Conservation (phyloP, 2,888 invertebrate genomes). For the Orgyia antiqua region DNA sequence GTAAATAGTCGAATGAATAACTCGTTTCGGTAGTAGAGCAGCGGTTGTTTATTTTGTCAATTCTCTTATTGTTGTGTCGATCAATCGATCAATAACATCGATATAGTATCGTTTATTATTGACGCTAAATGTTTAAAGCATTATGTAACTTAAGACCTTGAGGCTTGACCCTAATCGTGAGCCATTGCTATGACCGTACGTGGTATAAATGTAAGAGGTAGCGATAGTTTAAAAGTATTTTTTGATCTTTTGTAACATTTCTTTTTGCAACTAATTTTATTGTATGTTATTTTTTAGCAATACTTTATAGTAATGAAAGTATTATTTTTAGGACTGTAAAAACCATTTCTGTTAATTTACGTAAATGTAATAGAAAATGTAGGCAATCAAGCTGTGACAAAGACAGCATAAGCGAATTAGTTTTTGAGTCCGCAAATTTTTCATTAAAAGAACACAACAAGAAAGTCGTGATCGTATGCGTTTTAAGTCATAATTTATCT, state of each 20-base stretch:
- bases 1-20: conserved; percentile 15
- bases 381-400: no score
- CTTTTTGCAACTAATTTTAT: no score
- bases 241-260: no score
- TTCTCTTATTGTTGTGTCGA: conserved; percentile 21
- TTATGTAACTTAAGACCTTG: conserved; percentile 71
- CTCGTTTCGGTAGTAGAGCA: conserved; percentile 10
- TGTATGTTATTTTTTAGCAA: no score
- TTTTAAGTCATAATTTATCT: conserved; percentile 43
- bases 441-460: conserved; percentile 26
- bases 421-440: neutral
- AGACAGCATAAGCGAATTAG: no score
- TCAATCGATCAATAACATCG: conserved; percentile 23
- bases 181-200: conserved; percentile 41
- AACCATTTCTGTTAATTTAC: no score
- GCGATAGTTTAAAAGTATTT: no score
- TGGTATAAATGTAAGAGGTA: conserved; percentile 40
- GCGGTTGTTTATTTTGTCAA: conserved; percentile 19
- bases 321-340: no score
- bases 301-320: no score
- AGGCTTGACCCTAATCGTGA: conserved; percentile 73
- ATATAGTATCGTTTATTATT: conserved; percentile 52
- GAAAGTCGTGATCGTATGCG: conserved; percentile 45
- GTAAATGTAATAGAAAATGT: no score
- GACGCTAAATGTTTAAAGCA: conserved; percentile 47